Base-by-base conservation (phyloP, 2,888 invertebrate genomes). In the Nomada flava region DNA sequence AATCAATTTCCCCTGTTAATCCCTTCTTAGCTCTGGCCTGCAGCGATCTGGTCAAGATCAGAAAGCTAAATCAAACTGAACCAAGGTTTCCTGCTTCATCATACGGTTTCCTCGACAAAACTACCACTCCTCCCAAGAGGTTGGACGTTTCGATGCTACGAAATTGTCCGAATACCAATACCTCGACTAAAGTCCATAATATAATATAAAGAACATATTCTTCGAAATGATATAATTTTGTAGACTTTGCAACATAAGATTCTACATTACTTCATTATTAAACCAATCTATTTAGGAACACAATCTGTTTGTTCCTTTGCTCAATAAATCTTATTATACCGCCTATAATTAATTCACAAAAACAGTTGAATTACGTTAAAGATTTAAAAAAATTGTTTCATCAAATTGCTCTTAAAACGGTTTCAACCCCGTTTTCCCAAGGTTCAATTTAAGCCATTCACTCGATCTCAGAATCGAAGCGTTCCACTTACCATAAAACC, bases 1-100 rank as follows among this genome's bases (percentile, higher is more conserved):
- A 80, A 80, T 80, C 80, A 80, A 80, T 72, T 77, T 68, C 60
- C 57, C 36, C 20, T 72, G 72, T 57, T 80, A 80, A 80, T 80
- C 78, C 63, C 63, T 23, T 50, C 62, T 36, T 44, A 15, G 26
- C 29, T n/a, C 0, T 44, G 11, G 29, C 57, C 63, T 11, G 15
- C 26, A 57, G 72, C 72, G 29, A 63, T 64, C 23, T 57, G 50
- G 26, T 20, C 36, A 23, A 50, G 63, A 77, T 77, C 72, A 59
- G 44, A 18, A 57, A 77, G 78, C 68, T 68, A 77, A 63, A 68
- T 77, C 72, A 63, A 68, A 52, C 57, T 63, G 57, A n/a, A 64
- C 55, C 62, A 57, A 68, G 29, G 52, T 72, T 76, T 53, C 53
- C 36, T 10, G 57, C 23, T 60, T 53, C 62, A 57, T 63, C 29